A percentile compares a stretch with the other conserved stretches of the same genome.
phyloP scores from a whole-genome alignment of 2,888 invertebrate species.

The Aphidoletes aphidimyza region DNA sequence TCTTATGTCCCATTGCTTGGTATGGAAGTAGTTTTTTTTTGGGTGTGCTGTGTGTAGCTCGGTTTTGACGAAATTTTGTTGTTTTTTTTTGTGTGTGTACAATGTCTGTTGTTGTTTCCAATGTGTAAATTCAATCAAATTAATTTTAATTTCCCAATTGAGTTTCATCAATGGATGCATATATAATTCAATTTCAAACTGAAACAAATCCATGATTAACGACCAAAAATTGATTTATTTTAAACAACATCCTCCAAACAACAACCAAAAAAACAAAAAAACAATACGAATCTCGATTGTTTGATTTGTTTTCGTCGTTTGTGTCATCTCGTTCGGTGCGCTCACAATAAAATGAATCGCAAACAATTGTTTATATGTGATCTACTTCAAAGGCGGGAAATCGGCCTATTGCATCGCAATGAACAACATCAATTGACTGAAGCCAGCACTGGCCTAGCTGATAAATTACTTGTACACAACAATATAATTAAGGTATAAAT shows the following conservation, averaged over 20 bases:
- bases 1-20: neutral
- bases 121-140: neutral
- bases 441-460: conserved; percentile 8
- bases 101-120: conserved; percentile 30
- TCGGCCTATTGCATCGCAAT: neutral
- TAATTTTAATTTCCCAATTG: neutral
- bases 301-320: too few species aligned
- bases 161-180: neutral
- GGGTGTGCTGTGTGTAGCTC: conserved; percentile 24
- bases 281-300: too few species aligned
- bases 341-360: neutral
- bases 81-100: neutral
- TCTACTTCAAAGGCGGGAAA: conserved; percentile 41
- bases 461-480: conserved; percentile 23
- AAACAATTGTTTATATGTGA: conserved; percentile 38
- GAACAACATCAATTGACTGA: neutral
- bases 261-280: too few species aligned
- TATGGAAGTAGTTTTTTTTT: neutral
- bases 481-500: conserved; percentile 18
- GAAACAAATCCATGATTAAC: too few species aligned
- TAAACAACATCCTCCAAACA: too few species aligned
- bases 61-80: neutral
- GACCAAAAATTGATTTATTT: too few species aligned
- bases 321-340: too few species aligned
- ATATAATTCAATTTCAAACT: neutral